Percentiles rank a stretch among this genome's conserved stretches.
These are phyloP conservation scores for Hoplodrina ambigua DNA, from an alignment of 2,888 invertebrate species.

Conservation along the genomic window DNA sequence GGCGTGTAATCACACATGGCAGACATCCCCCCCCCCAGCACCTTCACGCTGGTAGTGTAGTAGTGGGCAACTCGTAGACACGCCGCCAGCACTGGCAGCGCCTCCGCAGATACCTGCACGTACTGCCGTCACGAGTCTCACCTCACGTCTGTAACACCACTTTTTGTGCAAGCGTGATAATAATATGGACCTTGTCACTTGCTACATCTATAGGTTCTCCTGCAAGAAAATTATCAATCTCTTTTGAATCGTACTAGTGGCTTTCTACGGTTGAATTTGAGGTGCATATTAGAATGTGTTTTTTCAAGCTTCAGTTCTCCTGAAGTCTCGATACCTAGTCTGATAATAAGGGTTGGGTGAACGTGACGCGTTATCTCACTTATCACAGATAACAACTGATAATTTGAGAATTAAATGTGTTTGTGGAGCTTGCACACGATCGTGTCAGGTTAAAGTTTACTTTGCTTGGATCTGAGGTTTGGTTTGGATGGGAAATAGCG, in stretches of 20 bases:
- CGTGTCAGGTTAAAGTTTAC: constrained; percentile 22
- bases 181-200: constrained; percentile 36
- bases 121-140: constrained; percentile 45
- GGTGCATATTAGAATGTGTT: not conserved
- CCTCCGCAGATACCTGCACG: constrained; percentile 41
- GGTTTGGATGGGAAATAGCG: not conserved
- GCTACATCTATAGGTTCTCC: constrained; percentile 7
- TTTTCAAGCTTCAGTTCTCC: not conserved
- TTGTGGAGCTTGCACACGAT: not conserved
- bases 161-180: constrained; percentile 42
- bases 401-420: constrained; percentile 22
- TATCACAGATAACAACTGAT: constrained; percentile 25
- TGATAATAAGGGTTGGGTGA: constrained; percentile 29
- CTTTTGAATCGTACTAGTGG: not conserved
- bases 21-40: not conserved
- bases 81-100: not conserved
- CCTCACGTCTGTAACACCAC: constrained; percentile 53
- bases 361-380: constrained; percentile 16
- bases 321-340: constrained; percentile 5
- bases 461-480: not conserved
- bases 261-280: not conserved
- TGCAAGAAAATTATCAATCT: not conserved
- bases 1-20: not conserved
- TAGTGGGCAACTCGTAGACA: no score
- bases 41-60: not conserved